Evolutionary conservation across 2,888 invertebrate genomes (phyloP).

Genomic region (Rosalia funebris): DNA sequence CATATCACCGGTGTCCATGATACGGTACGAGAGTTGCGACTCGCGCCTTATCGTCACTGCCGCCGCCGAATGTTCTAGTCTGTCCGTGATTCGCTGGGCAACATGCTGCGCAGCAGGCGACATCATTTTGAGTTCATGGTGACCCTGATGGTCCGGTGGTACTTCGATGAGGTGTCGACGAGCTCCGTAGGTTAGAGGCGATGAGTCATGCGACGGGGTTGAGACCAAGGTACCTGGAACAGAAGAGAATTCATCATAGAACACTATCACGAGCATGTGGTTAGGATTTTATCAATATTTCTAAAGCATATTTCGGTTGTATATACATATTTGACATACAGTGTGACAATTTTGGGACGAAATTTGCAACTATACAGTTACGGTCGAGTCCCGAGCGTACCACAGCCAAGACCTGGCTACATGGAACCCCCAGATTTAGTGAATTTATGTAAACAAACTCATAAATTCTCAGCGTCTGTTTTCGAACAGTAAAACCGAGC

Average conservation of each 20-base stretch:
- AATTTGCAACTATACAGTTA: no score
- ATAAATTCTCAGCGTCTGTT: no score
- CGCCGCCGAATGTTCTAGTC: constrained; percentile 29
- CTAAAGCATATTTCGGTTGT: no score
- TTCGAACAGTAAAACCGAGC: no score
- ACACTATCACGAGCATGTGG: no score
- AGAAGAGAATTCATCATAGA: constrained; percentile 25
- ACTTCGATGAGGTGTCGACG: neutral
- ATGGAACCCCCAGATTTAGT: no score
- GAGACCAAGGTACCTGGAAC: constrained; percentile 31
- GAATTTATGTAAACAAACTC: no score
- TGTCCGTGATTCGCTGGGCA: constrained; percentile 21
- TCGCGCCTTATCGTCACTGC: neutral
- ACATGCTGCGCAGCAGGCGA: constrained; percentile 18
- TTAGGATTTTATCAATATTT: no score
- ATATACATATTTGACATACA: no score
- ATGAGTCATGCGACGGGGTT: constrained; percentile 14
- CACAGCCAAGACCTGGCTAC: no score
- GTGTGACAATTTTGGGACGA: no score
- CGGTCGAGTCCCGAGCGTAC: no score
- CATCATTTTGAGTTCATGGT: constrained; percentile 36
- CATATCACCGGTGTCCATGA: constrained; percentile 30
- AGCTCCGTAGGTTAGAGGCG: constrained; percentile 18
- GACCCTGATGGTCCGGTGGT: constrained; percentile 10
- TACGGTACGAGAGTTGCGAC: neutral